Conservation (phyloP, 2,113 vertebrate genomes). For the Halichoeres trimaculatus region DNA sequence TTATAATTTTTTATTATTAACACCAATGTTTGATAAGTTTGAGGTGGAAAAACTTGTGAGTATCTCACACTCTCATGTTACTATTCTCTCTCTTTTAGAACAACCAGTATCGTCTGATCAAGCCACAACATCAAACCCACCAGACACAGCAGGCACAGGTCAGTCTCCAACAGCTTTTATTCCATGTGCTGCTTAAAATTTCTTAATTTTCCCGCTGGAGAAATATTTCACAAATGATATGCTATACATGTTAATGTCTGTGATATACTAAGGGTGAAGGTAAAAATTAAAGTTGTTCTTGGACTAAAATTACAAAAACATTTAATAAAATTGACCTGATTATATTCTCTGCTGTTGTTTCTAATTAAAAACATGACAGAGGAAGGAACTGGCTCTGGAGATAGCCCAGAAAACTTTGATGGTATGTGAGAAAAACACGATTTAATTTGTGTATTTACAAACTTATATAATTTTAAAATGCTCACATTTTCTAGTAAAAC, state of each 20-base stretch:
- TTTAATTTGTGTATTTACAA: neutral
- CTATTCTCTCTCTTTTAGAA: neutral
- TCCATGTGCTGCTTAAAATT: neutral
- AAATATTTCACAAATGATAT: neutral
- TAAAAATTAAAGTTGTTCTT: neutral
- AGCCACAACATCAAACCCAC: fast-evolving
- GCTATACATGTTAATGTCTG: neutral
- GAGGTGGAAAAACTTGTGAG: neutral
- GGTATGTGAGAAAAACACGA: conserved; percentile 13
- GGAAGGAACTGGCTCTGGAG: neutral
- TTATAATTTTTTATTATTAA: too few species aligned
- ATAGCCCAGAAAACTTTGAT: fast-evolving
- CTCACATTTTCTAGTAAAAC: neutral
- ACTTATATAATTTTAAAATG: neutral
- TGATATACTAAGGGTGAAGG: neutral
- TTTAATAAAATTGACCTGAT: neutral
- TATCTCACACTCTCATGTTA: neutral
- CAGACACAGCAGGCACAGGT: fast-evolving
- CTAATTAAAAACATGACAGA: neutral
- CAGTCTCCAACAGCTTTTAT: neutral
- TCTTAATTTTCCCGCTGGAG: neutral
- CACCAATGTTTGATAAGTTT: neutral
- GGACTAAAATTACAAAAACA: too few species aligned
- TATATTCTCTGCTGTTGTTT: conserved; percentile 2
- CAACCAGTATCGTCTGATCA: fast-evolving